Percentiles rank a stretch among this genome's conserved stretches.
phyloP scores from a whole-genome alignment of 2,113 vertebrate genomes.

The Gymnobelideus leadbeateri region DNA sequence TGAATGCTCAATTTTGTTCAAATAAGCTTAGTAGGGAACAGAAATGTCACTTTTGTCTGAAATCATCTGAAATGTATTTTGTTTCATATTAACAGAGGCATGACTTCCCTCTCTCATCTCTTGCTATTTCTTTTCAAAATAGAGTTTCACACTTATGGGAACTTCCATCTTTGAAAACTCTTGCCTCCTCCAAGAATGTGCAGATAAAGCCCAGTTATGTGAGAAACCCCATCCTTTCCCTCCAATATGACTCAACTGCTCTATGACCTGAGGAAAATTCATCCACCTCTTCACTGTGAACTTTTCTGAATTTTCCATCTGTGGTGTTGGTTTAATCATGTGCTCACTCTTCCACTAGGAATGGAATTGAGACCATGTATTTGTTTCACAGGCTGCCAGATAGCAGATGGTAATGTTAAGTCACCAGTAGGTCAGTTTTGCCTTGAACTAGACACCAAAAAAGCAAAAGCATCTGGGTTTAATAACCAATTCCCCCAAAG shows the following conservation, averaged over 20 bases:
- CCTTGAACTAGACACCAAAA: constrained; percentile 2
- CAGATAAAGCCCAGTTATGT: background rate
- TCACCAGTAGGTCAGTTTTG: background rate
- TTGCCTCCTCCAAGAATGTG: background rate
- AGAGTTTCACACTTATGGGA: background rate
- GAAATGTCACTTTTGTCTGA: constrained; percentile 38
- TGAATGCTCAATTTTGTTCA: constrained; percentile 29
- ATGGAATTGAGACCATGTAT: background rate
- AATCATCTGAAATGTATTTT: constrained; percentile 55
- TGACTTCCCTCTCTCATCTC: background rate
- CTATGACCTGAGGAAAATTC: background rate
- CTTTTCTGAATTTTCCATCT: background rate
- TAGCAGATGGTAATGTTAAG: constrained; percentile 11
- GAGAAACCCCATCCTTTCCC: constrained; percentile 8
- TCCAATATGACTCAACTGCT: background rate
- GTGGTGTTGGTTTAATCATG: background rate
- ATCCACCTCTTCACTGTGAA: background rate
- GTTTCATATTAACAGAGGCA: constrained; percentile 32
- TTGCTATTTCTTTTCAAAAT: constrained; percentile 40
- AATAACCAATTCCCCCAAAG: background rate
- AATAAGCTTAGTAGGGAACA: constrained; percentile 47
- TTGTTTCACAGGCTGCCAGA: background rate
- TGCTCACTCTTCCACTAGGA: constrained; percentile 39
- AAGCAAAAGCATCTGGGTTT: constrained; percentile 26
- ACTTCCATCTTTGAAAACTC: background rate